Evolutionary conservation across 1,140 invertebrate genomes (phyloP), one percentile per base, ranked within the genome.

Genomic region (Amyelois transitella): DNA sequence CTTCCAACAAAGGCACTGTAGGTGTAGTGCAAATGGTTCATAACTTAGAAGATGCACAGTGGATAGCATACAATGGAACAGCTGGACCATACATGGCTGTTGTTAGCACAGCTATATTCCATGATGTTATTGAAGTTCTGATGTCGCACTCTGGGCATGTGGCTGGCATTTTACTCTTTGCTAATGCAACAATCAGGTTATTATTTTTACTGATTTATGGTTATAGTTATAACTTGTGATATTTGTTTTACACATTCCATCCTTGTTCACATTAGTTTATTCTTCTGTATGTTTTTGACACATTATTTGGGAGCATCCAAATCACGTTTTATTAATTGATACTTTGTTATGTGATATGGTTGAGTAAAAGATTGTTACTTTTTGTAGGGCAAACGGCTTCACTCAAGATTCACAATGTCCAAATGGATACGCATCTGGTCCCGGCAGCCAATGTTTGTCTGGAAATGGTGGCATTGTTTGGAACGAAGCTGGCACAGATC

Each of bases 361-460:
- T n/a, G n/a, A n/a, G n/a, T n/a, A n/a, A n/a, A n/a, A n/a, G n/a
- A n/a, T n/a, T n/a, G n/a, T 49, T 12, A 56, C 43, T 18, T 44
- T 45, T 58, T 82, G 55, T 64, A 86, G 91, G 21, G 76, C 86
- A 45, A 62, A 61, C 12, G 63, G 78, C 19, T 92, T 92, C 54
- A 90, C 94, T n/a, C 92, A 94, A 43, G 96, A 97, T 60, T 91
- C 92, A 17, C 90, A 88, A 14, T 98, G 97, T 88, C 97, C 97
- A 0, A 98, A 98, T 90, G 90, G 92, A 82, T 91, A 91, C 64
- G 94, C 92, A 56, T 91, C 91, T 63, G 65, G 86, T 61, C 51
- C 85, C 59, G 69, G 81, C 65, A 83, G 79, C 68, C 22, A 71
- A 43, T 74, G 86, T 73, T 61, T 75, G 54, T 64, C 90, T 63